Percentiles rank a stretch among this genome's conserved stretches.
These are phyloP conservation scores for Balaeniceps rex DNA, from an alignment of 2,113 vertebrate genomes.

Conservation along the genomic window DNA sequence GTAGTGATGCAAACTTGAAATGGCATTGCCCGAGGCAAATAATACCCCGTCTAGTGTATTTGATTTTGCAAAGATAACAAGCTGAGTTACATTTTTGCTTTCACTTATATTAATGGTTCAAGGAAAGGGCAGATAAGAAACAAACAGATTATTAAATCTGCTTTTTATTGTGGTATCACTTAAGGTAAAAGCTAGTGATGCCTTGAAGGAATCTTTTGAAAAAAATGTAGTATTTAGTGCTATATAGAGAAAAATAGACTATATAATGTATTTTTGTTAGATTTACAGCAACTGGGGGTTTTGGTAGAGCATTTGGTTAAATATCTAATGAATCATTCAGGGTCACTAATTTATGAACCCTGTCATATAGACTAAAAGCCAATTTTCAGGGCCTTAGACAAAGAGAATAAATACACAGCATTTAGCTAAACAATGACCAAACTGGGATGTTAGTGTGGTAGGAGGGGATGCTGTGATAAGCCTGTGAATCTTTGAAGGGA, in stretches of 20 bases:
- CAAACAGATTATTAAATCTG: not conserved
- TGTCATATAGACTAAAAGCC: not conserved
- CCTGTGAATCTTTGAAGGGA: not conserved
- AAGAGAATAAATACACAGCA: not conserved
- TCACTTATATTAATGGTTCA: not conserved
- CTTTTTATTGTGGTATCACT: not conserved
- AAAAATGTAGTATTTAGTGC: not conserved
- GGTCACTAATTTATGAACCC: not conserved
- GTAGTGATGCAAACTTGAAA: not conserved
- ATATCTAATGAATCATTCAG: not conserved
- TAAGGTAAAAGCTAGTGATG: not conserved
- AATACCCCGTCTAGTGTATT: not conserved
- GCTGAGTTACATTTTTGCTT: slow-evolving; percentile 1
- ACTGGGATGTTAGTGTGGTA: not conserved
- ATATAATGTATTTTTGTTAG: not conserved
- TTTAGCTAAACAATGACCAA: not conserved
- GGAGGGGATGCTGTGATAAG: not conserved
- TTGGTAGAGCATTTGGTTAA: not conserved
- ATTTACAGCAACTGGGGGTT: not conserved
- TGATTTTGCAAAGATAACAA: not conserved
- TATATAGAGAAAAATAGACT: not conserved
- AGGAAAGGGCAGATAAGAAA: not conserved
- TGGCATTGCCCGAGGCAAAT: not conserved
- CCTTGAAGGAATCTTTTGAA: not conserved
- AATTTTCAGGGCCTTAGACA: not conserved